These are phyloP conservation scores for Cydia splendana DNA, from an alignment of 1,140 invertebrate genomes.

Conservation along the genomic window DNA sequence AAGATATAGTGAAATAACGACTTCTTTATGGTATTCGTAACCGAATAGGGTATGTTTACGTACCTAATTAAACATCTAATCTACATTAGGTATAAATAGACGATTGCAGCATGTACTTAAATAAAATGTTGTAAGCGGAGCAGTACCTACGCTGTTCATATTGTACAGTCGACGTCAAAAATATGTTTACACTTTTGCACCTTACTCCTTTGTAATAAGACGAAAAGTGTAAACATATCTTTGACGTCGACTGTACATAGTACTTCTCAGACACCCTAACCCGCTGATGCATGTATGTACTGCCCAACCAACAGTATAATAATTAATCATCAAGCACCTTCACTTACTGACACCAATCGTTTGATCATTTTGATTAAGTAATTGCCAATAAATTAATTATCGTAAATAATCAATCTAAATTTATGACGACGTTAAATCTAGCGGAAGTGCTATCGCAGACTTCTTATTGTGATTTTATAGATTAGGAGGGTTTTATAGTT, in stretches of 20 bases:
- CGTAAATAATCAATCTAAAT: slow-evolving; percentile 16
- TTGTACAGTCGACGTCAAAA: no score
- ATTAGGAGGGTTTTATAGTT: no score
- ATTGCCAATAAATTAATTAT: slow-evolving; percentile 21
- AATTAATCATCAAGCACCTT: slow-evolving; percentile 11
- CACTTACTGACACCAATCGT: slow-evolving; percentile 9
- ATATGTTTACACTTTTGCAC: no score
- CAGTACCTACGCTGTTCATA: no score
- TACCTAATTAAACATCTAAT: background rate
- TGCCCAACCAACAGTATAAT: background rate
- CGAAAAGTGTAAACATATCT: no score
- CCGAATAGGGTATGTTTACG: background rate
- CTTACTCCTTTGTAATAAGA: no score
- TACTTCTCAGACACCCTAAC: no score
- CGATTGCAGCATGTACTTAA: background rate
- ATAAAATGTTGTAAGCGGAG: no score
- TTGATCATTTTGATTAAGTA: slow-evolving; percentile 26
- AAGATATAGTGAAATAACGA: slow-evolving; percentile 8
- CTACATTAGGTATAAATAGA: background rate
- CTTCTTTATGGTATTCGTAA: background rate
- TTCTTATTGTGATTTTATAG: no score
- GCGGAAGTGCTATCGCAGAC: background rate
- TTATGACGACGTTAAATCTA: background rate
- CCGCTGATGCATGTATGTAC: no score
- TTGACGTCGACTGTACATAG: no score